These are phyloP conservation scores for Apostichopus japonicus DNA, from an alignment of 35 echinoderm and acorn worm species.

Conservation along the genomic window DNA sequence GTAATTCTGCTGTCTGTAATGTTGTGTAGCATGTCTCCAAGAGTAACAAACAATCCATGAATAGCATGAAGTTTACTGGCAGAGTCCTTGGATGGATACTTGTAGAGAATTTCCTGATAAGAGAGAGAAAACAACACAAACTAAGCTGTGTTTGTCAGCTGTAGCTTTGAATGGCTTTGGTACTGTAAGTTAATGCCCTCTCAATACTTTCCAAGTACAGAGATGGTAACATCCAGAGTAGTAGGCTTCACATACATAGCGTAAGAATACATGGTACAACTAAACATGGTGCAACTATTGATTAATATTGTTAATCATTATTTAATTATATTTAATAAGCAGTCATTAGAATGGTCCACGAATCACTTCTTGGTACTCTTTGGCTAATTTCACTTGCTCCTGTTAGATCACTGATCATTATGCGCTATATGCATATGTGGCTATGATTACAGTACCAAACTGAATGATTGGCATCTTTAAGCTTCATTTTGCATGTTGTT, in stretches of 20 bases:
- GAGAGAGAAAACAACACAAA: neutral
- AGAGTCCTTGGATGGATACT: constrained; percentile 68
- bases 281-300: no score
- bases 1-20: constrained; percentile 85
- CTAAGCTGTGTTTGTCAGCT: neutral
- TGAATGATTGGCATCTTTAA: no score
- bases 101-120: constrained; percentile 81
- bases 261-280: no score
- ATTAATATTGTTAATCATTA: no score
- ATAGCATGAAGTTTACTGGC: constrained; percentile 76
- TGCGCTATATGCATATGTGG: no score
- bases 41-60: constrained; percentile 88
- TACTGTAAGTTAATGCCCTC: neutral
- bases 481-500: no score
- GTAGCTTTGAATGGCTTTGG: neutral
- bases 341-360: no score
- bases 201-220: neutral
- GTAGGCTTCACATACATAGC: neutral
- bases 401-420: no score
- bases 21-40: constrained; percentile 93
- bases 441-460: no score
- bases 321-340: no score
- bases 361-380: neutral
- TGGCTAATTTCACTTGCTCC: no score
- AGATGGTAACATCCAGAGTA: neutral